Evolutionary conservation across 2,888 invertebrate species (phyloP), one percentile per base, ranked within the genome.

Genomic region (Bellardia pandia): DNA sequence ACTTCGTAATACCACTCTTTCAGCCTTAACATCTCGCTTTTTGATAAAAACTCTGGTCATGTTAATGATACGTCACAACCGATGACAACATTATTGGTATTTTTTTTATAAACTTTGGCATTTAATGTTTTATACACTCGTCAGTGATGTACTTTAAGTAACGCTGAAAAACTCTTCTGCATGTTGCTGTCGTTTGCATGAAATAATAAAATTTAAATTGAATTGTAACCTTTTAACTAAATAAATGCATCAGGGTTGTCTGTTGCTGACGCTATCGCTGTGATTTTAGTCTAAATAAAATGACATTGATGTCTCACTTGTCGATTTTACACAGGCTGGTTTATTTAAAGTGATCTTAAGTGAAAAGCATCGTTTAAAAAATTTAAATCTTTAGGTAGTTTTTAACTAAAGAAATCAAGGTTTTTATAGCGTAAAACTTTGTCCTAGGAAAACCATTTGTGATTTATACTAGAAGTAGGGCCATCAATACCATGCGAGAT

Each of bases 141-240:
- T 30, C 45, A 66, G 14, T 48, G 66, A 81, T 74, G 66, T 66
- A 80, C 60, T 80, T 75, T 68, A 6, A 42, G 53, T 13, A 9
- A 13, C 42, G 40, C 45, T 37, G 0, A 62, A 16, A 37, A 16
- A 58, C 9, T n/a, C 8, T 23, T 58, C 3, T 11, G 53, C 37
- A 53, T 48, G 14, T 45, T 71, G 69, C 51, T 40, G 62, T 42
- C 30, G 53, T 42, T 72, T 72, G 13, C 56, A 74, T 37, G 9
- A 64, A 33, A 45, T 72, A 80, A 80, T 80, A 33, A 80, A 80
- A 72, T 72, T 80, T 66, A 56, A 72, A 80, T 64, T 56, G 8
- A 45, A 7, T 81, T 60, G 68, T 51, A 48, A 62, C 33, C 40
- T 69, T 71, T 53, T 33, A 53, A 53, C 69, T 51, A 64, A 71